Base-by-base conservation (phyloP, 1,140 invertebrate species). In the Mercenaria mercenaria region DNA sequence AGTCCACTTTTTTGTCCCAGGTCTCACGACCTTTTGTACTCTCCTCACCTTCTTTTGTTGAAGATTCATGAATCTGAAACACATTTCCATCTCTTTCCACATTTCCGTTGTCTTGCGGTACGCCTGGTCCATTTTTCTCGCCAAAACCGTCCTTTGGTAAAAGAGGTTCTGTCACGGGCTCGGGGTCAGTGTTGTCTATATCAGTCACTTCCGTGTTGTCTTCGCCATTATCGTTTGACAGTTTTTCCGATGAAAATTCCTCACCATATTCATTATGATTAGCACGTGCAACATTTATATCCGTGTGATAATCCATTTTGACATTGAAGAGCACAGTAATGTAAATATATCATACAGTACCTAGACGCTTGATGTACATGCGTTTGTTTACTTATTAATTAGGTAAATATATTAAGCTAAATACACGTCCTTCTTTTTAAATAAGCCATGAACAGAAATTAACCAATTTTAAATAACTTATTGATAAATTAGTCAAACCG, bases 1-100 rank as follows among this genome's bases (percentile, higher is more conserved):
- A 98, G 96, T 99, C 98, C 34, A 98, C 97, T 96, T 99, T 98
- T 95, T 98, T 98, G 90, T 97, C 97, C 93, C 93, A 94, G 34
- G 89, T 92, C 76, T 94, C 93, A 29, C 93, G 85, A 34, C 92
- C 90, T 4, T 88, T 26, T 47, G 0, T n/a, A 23, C 11, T 37
- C 41, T 39, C 34, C n/a, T 29, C 34, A 2, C 23, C 26, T 3
- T 41, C 56, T 26, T n/a, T 47, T 2, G 41, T 18, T 52, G 43
- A 52, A 3, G 43, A 32, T 0, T 56, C 29, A 50, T 1, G 26
- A 4, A 43, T 47, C 13, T 77, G 41, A 77, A 34, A 52, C 15
- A 34, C 43, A 29, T 77, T 8, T 3, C n/a, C 29, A 2, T 50
- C 18, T 26, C 1, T n/a, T 6, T 41, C 72, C 26, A 8, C 20